A percentile compares a stretch with the other conserved stretches of the same genome.
Conservation (phyloP, 2,888 invertebrate species). For the Lasioglossum vierecki region DNA sequence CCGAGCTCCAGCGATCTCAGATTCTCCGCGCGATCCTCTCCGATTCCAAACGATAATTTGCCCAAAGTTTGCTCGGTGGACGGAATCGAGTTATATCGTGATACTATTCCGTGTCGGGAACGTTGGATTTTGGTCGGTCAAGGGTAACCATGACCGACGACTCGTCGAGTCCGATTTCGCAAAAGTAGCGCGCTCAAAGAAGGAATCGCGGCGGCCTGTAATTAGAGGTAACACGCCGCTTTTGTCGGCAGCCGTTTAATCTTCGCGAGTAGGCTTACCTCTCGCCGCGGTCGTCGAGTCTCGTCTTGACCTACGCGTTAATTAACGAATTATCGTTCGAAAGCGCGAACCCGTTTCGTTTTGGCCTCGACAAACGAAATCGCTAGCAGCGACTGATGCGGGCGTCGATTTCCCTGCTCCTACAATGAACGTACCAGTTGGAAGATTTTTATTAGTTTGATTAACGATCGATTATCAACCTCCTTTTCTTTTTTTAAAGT, state of each 20-base stretch:
- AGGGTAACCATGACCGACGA: conserved; percentile 27
- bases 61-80: background rate
- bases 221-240: conserved; percentile 61
- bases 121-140: conserved; percentile 37
- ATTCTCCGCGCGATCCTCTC: background rate
- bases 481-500: no score
- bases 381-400: background rate
- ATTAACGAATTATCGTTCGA: conserved; percentile 64
- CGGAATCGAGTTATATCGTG: no score
- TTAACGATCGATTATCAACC: no score
- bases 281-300: conserved; percentile 22
- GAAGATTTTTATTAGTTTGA: no score
- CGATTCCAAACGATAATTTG: background rate
- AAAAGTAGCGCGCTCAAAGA: conserved; percentile 54
- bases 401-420: conserved; percentile 58
- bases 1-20: conserved; percentile 4
- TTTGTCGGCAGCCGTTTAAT: conserved; percentile 57
- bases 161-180: conserved; percentile 44
- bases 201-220: conserved; percentile 59
- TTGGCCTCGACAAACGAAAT: background rate
- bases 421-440: conserved; percentile 21
- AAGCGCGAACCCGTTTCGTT: conserved; percentile 32
- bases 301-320: conserved; percentile 55
- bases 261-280: conserved; percentile 8
- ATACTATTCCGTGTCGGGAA: background rate